phyloP scores from a whole-genome alignment of 2,888 invertebrate genomes.

The Orthosia gothica region DNA sequence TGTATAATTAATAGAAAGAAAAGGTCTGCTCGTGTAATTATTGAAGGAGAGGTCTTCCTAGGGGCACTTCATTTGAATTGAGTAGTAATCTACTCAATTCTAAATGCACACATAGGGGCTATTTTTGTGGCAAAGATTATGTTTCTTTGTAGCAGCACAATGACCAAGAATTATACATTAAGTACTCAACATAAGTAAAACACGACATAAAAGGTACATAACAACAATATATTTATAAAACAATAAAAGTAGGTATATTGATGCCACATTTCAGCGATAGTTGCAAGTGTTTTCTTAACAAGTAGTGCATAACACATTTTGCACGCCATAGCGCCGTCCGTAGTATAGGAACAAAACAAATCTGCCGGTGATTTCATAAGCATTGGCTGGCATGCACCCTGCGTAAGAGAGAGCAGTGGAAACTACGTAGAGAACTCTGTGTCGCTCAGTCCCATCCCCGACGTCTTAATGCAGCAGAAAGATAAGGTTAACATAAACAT shows the following conservation, averaged over 20 bases:
- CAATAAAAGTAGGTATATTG: conserved; percentile 12
- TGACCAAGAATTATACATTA: not conserved
- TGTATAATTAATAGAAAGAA: too few species aligned
- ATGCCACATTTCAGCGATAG: conserved; percentile 14
- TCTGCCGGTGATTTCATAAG: not conserved
- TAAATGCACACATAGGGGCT: too few species aligned
- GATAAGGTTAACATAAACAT: conserved; percentile 40
- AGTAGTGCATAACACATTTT: conserved; percentile 8
- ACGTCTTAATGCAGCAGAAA: conserved; percentile 30
- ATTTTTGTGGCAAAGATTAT: not conserved
- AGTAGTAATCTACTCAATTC: too few species aligned
- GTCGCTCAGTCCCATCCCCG: not conserved
- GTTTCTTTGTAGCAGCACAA: not conserved
- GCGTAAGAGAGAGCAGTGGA: not conserved
- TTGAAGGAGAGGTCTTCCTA: too few species aligned
- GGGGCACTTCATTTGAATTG: too few species aligned
- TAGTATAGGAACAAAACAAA: not conserved
- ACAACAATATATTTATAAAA: conserved; percentile 30
- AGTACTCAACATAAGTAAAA: conserved; percentile 16
- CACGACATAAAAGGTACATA: not conserved
- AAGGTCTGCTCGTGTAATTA: too few species aligned
- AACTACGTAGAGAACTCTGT: not conserved
- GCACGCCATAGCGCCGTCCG: not conserved
- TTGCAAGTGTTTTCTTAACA: not conserved
- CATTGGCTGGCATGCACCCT: conserved; percentile 4